Conservation (phyloP, 2,797 vertebrate genomes). For the Coreius guichenoti region DNA sequence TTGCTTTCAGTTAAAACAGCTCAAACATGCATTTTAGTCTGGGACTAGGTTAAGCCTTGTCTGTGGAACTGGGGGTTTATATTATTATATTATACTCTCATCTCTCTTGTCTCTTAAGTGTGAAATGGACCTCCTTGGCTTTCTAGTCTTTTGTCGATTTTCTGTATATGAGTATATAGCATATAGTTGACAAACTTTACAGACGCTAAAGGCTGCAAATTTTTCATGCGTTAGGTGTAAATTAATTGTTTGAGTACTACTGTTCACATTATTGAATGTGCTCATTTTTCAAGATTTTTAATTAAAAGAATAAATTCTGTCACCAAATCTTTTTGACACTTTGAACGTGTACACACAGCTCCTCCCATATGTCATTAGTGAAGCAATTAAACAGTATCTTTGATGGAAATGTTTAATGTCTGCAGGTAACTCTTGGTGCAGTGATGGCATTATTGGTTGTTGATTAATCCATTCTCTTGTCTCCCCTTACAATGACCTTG, state of each 20-base stretch:
- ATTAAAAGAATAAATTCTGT: neutral
- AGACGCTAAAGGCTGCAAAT: neutral
- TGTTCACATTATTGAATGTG: neutral
- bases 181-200: neutral
- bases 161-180: neutral
- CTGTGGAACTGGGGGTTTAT: neutral
- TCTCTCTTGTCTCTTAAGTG: neutral
- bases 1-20: no score
- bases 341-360: slow-evolving; percentile 31
- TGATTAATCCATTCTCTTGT: slow-evolving; percentile 69
- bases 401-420: slow-evolving; percentile 65
- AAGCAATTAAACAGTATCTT: slow-evolving; percentile 67
- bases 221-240: neutral
- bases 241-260: neutral
- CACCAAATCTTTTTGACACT: neutral
- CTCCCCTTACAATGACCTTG: slow-evolving; percentile 56
- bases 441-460: slow-evolving; percentile 64
- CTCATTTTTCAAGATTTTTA: neutral
- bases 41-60: no score
- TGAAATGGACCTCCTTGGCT: neutral
- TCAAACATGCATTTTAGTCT: no score
- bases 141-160: neutral
- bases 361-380: slow-evolving; percentile 67
- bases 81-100: neutral
- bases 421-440: slow-evolving; percentile 46